A percentile compares a stretch with the other conserved stretches of the same genome.
phyloP scores from a whole-genome alignment of 1,140 invertebrate species.

The Psix sp. region DNA sequence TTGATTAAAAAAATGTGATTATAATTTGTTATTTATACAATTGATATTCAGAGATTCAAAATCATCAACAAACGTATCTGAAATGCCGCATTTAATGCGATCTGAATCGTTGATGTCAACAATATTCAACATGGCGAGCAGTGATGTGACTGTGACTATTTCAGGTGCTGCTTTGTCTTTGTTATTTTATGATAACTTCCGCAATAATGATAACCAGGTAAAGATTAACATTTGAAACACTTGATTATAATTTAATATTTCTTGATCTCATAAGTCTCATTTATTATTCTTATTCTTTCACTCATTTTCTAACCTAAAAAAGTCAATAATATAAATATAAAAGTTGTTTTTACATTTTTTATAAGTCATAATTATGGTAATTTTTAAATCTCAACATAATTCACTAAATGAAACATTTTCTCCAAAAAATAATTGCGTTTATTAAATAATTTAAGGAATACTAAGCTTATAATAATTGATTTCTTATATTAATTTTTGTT shows the following conservation, averaged over 20 bases:
- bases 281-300: background rate
- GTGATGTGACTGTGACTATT: constrained; percentile 70
- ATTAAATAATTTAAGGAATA: too few species aligned
- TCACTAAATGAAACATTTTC: too few species aligned
- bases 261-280: background rate
- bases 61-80: too few species aligned
- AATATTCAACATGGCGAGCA: constrained; percentile 69
- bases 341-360: too few species aligned
- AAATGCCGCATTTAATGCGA: background rate
- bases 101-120: background rate
- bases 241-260: background rate
- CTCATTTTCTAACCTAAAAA: constrained; percentile 22
- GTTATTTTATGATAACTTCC: constrained; percentile 81
- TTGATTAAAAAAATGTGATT: too few species aligned
- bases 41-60: background rate
- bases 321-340: constrained; percentile 20
- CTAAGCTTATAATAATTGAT: background rate
- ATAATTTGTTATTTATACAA: too few species aligned
- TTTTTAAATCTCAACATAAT: too few species aligned
- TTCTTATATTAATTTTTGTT: constrained; percentile 4
- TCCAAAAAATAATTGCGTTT: too few species aligned
- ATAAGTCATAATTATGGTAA: too few species aligned
- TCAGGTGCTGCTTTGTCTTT: constrained; percentile 80
- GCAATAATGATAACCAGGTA: constrained; percentile 79
- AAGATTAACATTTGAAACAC: background rate